These are phyloP conservation scores for Lordiphosa collinella DNA, from an alignment of 1,140 invertebrate genomes.

Conservation along the genomic window DNA sequence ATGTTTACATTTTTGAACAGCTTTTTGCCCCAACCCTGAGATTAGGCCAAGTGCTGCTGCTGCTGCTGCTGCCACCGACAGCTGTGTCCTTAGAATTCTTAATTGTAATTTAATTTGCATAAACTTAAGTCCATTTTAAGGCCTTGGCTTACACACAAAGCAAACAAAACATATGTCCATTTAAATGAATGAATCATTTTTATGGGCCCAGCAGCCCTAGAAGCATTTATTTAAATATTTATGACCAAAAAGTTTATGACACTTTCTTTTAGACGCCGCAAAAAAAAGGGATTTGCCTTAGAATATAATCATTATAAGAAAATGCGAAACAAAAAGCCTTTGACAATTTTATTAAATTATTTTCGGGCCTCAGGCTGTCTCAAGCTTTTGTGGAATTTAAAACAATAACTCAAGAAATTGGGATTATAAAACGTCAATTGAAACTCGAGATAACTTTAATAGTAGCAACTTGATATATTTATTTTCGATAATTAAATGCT, in stretches of 20 bases:
- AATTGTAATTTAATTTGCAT: conserved; percentile 75
- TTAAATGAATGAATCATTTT: conserved; percentile 61
- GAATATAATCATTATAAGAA: conserved; percentile 30
- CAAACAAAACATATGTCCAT: conserved; percentile 41
- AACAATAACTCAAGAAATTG: conserved; percentile 40
- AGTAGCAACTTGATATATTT: too few relatives aligned
- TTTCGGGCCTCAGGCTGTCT: not conserved
- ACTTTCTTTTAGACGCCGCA: conserved; percentile 24
- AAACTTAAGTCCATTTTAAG: conserved; percentile 38
- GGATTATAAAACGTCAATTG: too few relatives aligned
- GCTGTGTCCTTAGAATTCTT: conserved; percentile 51
- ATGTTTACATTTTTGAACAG: conserved; percentile 60
- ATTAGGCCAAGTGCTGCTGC: conserved; percentile 34
- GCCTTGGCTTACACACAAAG: conserved; percentile 2
- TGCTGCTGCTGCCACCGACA: conserved; percentile 12
- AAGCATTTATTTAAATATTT: conserved; percentile 58
- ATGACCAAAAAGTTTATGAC: conserved; percentile 35
- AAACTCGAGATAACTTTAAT: too few relatives aligned
- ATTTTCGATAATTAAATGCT: too few relatives aligned
- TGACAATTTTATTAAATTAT: conserved; percentile 63
- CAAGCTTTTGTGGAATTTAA: not conserved
- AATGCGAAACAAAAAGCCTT: conserved; percentile 30
- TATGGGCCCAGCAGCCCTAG: conserved; percentile 25
- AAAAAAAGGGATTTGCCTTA: conserved; percentile 26
- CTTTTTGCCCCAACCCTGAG: conserved; percentile 21